These are phyloP conservation scores for Glyphotaelius pellucidus DNA, from an alignment of 2,888 invertebrate species.

Conservation along the genomic window DNA sequence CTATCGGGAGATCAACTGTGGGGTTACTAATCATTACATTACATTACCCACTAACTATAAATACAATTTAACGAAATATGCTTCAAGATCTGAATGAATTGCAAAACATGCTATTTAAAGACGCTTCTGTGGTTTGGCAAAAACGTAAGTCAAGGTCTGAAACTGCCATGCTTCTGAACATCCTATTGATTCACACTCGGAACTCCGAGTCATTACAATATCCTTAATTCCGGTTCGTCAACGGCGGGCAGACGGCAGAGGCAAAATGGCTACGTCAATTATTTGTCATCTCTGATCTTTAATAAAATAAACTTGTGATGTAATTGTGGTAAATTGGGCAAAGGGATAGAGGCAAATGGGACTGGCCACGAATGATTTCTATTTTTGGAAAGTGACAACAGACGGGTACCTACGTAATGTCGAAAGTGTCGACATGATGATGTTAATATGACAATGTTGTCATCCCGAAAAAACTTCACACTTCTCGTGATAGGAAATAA, in stretches of 20 bases:
- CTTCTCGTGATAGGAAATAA: slow-evolving; percentile 3
- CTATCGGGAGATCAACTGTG: no score
- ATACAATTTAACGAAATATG: neutral
- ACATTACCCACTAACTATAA: neutral
- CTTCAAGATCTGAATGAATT: neutral
- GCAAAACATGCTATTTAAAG: neutral
- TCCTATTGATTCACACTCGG: neutral
- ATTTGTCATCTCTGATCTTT: slow-evolving; percentile 20
- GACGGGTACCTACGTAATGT: neutral
- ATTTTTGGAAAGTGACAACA: slow-evolving; percentile 13
- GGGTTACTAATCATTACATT: no score
- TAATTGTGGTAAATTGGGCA: neutral
- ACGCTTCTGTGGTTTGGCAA: neutral
- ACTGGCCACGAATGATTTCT: neutral
- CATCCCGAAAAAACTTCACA: slow-evolving; percentile 11
- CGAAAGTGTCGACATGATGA: neutral
- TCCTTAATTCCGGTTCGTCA: neutral
- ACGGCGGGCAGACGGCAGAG: neutral
- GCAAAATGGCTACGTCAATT: neutral
- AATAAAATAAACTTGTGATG: neutral
- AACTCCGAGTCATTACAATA: neutral
- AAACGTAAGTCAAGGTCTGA: neutral
- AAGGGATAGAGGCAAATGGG: neutral
- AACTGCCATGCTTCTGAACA: neutral
- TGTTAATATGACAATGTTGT: neutral